phyloP scores from a whole-genome alignment of 2,888 invertebrate genomes.

The Plagodis dolabraria region DNA sequence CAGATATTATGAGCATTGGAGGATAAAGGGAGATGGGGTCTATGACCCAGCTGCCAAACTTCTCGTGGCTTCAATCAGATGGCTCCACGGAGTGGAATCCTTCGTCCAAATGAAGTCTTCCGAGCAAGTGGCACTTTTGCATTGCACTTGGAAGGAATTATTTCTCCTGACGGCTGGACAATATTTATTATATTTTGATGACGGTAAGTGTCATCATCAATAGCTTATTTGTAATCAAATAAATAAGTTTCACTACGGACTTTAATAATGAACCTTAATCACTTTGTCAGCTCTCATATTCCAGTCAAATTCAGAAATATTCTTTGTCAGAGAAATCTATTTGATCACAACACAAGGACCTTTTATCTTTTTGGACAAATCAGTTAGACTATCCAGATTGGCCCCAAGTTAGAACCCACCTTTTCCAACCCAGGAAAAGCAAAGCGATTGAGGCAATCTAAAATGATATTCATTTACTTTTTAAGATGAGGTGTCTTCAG shows the following conservation, averaged over 20 bases:
- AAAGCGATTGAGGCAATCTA: too few species aligned
- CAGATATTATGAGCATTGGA: conserved; percentile 58
- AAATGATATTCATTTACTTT: conserved; percentile 40
- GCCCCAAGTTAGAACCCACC: too few species aligned
- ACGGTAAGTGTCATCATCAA: conserved; percentile 68
- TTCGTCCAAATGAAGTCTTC: conserved; percentile 87
- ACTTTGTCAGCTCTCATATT: too few species aligned
- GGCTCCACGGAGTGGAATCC: conserved; percentile 91
- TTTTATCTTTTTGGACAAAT: too few species aligned
- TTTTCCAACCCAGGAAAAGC: too few species aligned
- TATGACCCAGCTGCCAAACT: conserved; percentile 91
- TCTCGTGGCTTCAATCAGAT: conserved; percentile 90
- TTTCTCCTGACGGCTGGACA: conserved; percentile 94
- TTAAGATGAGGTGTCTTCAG: conserved; percentile 67
- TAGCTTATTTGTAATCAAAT: not conserved
- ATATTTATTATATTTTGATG: conserved; percentile 90
- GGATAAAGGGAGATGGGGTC: conserved; percentile 70
- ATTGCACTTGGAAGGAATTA: conserved; percentile 93
- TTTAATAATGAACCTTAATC: too few species aligned
- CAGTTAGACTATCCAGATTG: too few species aligned
- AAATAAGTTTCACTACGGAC: too few species aligned
- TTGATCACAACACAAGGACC: too few species aligned
- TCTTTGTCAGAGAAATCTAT: too few species aligned
- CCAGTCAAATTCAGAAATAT: too few species aligned
- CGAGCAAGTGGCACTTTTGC: conserved; percentile 90